phyloP scores from a whole-genome alignment of 1,140 invertebrate genomes.

The Trissolcus basalis region DNA sequence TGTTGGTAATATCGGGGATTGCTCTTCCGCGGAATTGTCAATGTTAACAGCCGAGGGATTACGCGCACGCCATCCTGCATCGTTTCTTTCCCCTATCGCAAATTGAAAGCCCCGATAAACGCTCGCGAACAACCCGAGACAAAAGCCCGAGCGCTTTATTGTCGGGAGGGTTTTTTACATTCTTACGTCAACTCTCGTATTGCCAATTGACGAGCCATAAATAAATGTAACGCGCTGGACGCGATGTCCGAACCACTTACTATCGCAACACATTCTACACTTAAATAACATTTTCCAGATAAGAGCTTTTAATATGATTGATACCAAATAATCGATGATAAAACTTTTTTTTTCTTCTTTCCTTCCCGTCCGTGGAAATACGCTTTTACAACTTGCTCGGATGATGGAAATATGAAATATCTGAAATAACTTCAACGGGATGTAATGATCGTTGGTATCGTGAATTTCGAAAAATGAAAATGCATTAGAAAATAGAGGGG shows the following conservation, averaged over 20 bases:
- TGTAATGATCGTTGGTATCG: too few species aligned
- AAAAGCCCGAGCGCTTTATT: conserved; percentile 14
- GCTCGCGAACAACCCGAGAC: conserved; percentile 6
- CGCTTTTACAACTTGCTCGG: too few species aligned
- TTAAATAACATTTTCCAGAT: conserved; percentile 1
- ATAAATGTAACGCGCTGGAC: background rate
- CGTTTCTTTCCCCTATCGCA: conserved; percentile 9
- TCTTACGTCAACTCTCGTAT: conserved; percentile 19
- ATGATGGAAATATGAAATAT: too few species aligned
- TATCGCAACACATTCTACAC: background rate
- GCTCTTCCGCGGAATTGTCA: conserved; percentile 32
- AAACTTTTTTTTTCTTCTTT: background rate
- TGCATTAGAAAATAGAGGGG: too few species aligned
- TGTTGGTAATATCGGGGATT: conserved; percentile 41
- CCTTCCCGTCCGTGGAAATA: background rate
- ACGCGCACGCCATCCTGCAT: conserved; percentile 11
- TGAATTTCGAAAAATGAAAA: too few species aligned
- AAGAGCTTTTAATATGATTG: conserved; percentile 4
- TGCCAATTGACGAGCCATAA: conserved; percentile 22
- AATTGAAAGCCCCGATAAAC: conserved; percentile 32
- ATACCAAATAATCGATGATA: background rate
- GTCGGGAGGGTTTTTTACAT: conserved; percentile 8
- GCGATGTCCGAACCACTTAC: conserved; percentile 6
- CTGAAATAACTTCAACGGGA: background rate
- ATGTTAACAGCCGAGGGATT: conserved; percentile 34